Conservation (phyloP, 2,113 vertebrate species). For the Psilopsiagon aurifrons region DNA sequence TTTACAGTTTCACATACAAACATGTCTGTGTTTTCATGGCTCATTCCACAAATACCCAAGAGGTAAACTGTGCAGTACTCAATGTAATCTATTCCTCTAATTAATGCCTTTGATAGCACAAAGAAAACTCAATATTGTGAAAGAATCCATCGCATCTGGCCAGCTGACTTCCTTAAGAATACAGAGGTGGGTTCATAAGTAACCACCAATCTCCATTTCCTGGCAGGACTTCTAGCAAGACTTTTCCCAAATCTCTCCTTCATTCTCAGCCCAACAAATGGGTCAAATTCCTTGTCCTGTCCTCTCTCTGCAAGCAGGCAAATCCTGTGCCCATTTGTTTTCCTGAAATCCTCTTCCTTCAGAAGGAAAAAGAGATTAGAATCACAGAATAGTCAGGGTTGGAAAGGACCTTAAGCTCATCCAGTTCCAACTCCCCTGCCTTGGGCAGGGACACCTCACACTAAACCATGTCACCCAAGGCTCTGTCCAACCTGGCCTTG, state of each 20-base stretch:
- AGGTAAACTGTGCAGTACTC: not conserved
- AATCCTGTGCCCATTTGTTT: not conserved
- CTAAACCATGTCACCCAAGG: too few species aligned
- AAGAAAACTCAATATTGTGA: not conserved
- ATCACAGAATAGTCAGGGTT: too few species aligned
- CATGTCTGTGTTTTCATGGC: not conserved
- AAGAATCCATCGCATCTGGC: not conserved
- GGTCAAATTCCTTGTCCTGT: not conserved
- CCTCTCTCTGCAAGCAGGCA: not conserved
- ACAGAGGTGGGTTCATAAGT: not conserved
- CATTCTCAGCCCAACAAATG: not conserved
- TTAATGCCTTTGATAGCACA: not conserved
- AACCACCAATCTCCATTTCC: not conserved
- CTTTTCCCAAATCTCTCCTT: not conserved
- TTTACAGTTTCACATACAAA: not conserved
- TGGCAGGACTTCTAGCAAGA: not conserved
- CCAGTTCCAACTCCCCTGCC: too few species aligned
- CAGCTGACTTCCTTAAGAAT: not conserved
- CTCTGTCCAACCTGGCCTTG: too few species aligned
- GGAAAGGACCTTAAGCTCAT: too few species aligned
- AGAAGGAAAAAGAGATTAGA: not conserved
- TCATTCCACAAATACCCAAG: constrained; percentile 1
- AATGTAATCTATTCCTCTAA: not conserved
- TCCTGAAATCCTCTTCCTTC: not conserved
- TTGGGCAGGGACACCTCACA: too few species aligned